Evolutionary conservation across 2,888 invertebrate species (phyloP), one percentile per base, ranked within the genome.

Genomic region (Diabrotica balteata): DNA sequence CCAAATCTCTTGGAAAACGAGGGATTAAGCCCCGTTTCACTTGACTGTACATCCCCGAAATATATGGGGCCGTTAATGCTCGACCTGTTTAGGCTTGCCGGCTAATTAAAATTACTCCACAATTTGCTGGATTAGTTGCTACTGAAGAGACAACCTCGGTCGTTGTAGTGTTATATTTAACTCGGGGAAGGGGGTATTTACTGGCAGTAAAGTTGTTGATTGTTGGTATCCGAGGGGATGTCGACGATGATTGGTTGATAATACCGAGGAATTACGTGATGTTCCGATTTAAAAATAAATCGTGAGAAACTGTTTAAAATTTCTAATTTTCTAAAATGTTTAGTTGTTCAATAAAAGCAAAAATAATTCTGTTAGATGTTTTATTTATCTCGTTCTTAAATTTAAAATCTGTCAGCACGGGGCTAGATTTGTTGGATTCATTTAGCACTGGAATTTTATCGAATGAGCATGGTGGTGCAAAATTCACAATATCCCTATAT

Each of bases 1-100:
- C 71, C 74, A 73, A 78, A 77, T 74, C 76, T 74, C 73, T 76
- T 73, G 75, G 75, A 76, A 77, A 78, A 76, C 78, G 70, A 67
- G 69, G 75, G 73, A 72, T 76, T 75, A 73, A 69, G 17, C 32
- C 59, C 61, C 49, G 63, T 68, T 70, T 69, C 67, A 67, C 68
- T 67, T 64, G 64, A 52, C 59, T 63, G 68, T 66, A 62, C 63
- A 64, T 51, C 64, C 55, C 59, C 58, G 46, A 58, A 67, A 70
- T 66, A 66, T 63, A 72, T 72, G 66, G 67, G 66, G 64, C 67
- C 63, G 70, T 70, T 72, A 72, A 72, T 70, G 70, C 65, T 65
- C 69, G 63, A 63, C 72, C 68, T 68, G 69, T 70, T 68, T 68
- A 69, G 44, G 60, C 62, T 69, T 46, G 59, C 22, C 44, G 51